Evolutionary conservation across 2,888 invertebrate genomes (phyloP), one percentile per base, ranked within the genome.

Genomic region (Perdita meconis): DNA sequence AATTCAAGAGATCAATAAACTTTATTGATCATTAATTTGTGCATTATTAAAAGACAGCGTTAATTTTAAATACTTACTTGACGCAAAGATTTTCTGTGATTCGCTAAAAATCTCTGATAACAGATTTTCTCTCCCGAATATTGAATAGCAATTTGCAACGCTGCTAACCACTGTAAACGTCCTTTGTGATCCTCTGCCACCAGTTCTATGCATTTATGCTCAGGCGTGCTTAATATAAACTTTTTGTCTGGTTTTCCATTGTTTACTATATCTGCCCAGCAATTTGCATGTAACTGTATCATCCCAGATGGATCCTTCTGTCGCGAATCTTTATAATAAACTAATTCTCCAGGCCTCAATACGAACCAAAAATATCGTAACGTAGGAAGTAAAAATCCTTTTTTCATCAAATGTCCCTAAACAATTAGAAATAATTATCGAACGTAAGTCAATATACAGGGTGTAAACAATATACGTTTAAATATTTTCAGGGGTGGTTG

Each of bases 291-390:
- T 26, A 96, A 93, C 0, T 93, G 84, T 65, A 97, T 94, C 22
- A 95, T 93, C 0, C 96, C 96, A 73, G 96, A 95, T 56, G 94
- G 93, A 22, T 96, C 96, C 86, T 94, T 95, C 88, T 95, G 95
- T 0, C 95, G 95, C 0, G 95, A 94, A 83, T 95, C 95, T 90
- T 96, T 96, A 92, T 95, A 97, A 91, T 96, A 97, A 0, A 94
- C 94, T 51, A 97, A 93, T 60, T 95, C 95, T 36, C 95, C 95
- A 0, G 97, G 96, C 71, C 95, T 95, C 0, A 97, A 93, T 0
- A 97, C 96, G 88, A 97, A 96, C 96, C 96, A 97, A 90, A 96
- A 96, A 84, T 96, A 96, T 16, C 95, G 94, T 94, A 96, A 95
- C 0, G 95, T 95, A 0, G 96, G 96, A 36, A 97, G 93, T 12